Percentiles rank a stretch among this genome's conserved stretches.
Evolutionary conservation across 37 sponge, comb jelly and placozoan species (phyloP).

Genomic region (Bolinopsis microptera): DNA sequence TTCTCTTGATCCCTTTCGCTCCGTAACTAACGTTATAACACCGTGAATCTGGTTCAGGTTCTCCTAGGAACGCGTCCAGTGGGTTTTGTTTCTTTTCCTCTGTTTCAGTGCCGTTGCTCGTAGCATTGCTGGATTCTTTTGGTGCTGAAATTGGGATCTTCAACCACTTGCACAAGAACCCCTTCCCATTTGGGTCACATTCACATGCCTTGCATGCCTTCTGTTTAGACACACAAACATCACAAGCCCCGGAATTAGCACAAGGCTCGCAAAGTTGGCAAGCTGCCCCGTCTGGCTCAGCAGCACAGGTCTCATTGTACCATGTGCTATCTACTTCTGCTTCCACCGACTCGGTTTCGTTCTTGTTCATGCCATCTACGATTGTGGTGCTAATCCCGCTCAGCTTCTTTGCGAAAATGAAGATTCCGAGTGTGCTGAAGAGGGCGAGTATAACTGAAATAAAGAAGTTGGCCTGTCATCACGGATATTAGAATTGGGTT

Average conservation of each 20-base stretch:
- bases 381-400: background rate
- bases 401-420: background rate
- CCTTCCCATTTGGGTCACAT: background rate
- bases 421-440: background rate
- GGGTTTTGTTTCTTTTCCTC: background rate
- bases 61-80: background rate
- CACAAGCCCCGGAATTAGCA: background rate
- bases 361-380: background rate
- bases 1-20: background rate
- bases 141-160: background rate
- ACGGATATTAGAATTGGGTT: no score
- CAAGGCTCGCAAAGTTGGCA: background rate
- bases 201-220: background rate
- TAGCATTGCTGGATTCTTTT: background rate
- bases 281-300: background rate
- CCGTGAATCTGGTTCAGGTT: background rate
- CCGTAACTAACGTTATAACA: background rate
- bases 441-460: background rate
- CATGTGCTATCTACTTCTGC: background rate
- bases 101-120: background rate
- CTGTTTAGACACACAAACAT: background rate
- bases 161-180: background rate
- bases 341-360: background rate
- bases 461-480: no score
- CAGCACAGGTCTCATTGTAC: background rate